Evolutionary conservation across 2,113 vertebrate species (phyloP), one percentile per base, ranked within the genome.

Genomic region (Tor tambroides): DNA sequence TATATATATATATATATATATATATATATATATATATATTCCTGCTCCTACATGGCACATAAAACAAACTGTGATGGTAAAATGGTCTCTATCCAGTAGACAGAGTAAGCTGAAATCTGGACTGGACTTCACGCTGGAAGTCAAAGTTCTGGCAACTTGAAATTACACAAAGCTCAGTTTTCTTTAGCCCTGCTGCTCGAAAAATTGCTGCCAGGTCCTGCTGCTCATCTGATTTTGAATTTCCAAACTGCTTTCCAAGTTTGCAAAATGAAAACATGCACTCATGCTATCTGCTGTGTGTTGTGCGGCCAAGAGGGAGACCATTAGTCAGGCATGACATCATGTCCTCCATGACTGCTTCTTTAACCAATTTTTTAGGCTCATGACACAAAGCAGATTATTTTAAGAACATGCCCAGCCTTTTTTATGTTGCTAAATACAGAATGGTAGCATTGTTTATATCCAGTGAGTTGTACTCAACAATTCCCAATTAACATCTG

Each of bases 281-380:
- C 61, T 32, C 32, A 67, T 67, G 69, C 54, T 9, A 15, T 51
- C 32, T 30, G 80, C 81, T 17, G 7, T 26, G 6, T 12, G 67
- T n/a, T 83, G 35, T n/a, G 6, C 0, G 2, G 30, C 81, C 65
- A 84, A 30, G 11, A 49, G 26, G 63, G 78, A 86, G 51, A 69
- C 14, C 11, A 83, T 87, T 87, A 80, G 56, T 80, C 87, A 89
- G 87, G 87, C 51, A 86, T 89, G 87, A 90, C 51, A 77, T 90
- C 81, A 90, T 49, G 79, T 90, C 87, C 87, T 90, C 10, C 72
- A 15, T 26, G 54, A 46, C 32, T 85, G 21, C 56, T 61, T n/a
- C 21, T 61, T 80, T 81, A 38, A 76, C 78, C 19, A 26, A 28
- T 28, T n/a, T 75, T 76, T 49, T 28, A 28, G 74, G 26, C 41